A percentile compares a stretch with the other conserved stretches of the same genome.
These are phyloP conservation scores for Dinothrombium tinctorium DNA, from an alignment of 1,140 invertebrate genomes.

Conservation along the genomic window DNA sequence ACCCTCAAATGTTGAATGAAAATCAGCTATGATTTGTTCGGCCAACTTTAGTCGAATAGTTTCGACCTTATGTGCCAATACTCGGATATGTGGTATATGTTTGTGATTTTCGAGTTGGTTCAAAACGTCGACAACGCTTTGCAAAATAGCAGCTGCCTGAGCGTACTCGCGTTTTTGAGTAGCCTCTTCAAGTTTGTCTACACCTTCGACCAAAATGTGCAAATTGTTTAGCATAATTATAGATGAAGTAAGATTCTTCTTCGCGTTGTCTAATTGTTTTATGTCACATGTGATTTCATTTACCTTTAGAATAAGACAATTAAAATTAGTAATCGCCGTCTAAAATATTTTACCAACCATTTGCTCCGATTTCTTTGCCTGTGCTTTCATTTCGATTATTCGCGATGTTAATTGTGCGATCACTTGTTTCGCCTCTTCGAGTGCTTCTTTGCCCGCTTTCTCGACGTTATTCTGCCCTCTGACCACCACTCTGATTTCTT, in stretches of 20 bases:
- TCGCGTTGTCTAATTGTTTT: slow-evolving; percentile 94
- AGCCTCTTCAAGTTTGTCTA: slow-evolving; percentile 44
- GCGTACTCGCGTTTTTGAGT: slow-evolving; percentile 49
- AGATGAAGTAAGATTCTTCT: slow-evolving; percentile 80
- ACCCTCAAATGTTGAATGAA: slow-evolving; percentile 67
- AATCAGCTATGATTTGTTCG: slow-evolving; percentile 77
- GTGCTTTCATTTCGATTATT: slow-evolving; percentile 74
- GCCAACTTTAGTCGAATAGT: slow-evolving; percentile 60
- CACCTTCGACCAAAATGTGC: slow-evolving; percentile 89
- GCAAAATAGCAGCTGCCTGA: slow-evolving; percentile 79
- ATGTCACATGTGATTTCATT: slow-evolving; percentile 96
- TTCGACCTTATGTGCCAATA: slow-evolving; percentile 53
- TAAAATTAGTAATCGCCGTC: no score
- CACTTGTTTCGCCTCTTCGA: slow-evolving; percentile 64
- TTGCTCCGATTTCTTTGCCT: slow-evolving; percentile 83
- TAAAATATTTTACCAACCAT: no score
- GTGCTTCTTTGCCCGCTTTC: slow-evolving; percentile 25
- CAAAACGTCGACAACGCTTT: slow-evolving; percentile 86
- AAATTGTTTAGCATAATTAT: slow-evolving; percentile 94
- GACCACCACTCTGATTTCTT: slow-evolving; percentile 66
- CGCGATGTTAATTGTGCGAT: slow-evolving; percentile 72
- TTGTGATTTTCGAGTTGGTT: slow-evolving; percentile 60
- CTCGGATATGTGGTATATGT: slow-evolving; percentile 61
- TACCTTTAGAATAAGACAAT: no score
- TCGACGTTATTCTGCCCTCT: slow-evolving; percentile 16